Percentiles rank a stretch among this genome's conserved stretches.
phyloP scores from a whole-genome alignment of 2,888 invertebrate species.

The Loripinus fragilis region DNA sequence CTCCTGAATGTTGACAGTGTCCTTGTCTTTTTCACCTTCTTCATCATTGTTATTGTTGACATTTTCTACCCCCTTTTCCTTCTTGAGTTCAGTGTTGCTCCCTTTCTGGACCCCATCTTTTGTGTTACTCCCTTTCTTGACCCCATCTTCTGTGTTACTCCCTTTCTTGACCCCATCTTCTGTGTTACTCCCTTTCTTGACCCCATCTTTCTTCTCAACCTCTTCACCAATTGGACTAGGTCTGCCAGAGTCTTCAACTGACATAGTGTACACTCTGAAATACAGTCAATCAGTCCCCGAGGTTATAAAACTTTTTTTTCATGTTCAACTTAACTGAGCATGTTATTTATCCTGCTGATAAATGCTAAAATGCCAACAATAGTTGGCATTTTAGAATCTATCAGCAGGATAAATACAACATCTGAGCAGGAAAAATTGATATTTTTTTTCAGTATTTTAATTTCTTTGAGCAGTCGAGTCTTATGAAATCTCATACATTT shows the following conservation, averaged over 20 bases:
- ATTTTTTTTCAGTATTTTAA: no score
- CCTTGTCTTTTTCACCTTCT: background rate
- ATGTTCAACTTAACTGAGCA: no score
- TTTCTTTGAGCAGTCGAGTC: no score
- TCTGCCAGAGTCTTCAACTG: background rate
- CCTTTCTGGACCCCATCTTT: background rate
- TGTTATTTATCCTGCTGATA: no score
- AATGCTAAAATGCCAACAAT: no score
- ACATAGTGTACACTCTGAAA: constrained; percentile 3
- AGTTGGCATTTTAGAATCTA: no score
- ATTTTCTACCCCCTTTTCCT: background rate
- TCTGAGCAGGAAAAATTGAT: no score
- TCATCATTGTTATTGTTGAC: background rate
- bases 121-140: background rate
- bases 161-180: background rate
- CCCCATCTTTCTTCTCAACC: background rate
- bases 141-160: background rate
- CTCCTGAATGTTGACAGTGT: background rate
- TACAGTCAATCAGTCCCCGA: no score
- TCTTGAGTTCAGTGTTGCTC: background rate
- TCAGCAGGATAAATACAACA: no score
- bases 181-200: background rate
- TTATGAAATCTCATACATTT: no score
- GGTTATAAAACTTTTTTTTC: no score
- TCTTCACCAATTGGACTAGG: background rate